Evolutionary conservation across 2,113 vertebrate genomes (phyloP).

Genomic region (Dicrurus megarhynchus): DNA sequence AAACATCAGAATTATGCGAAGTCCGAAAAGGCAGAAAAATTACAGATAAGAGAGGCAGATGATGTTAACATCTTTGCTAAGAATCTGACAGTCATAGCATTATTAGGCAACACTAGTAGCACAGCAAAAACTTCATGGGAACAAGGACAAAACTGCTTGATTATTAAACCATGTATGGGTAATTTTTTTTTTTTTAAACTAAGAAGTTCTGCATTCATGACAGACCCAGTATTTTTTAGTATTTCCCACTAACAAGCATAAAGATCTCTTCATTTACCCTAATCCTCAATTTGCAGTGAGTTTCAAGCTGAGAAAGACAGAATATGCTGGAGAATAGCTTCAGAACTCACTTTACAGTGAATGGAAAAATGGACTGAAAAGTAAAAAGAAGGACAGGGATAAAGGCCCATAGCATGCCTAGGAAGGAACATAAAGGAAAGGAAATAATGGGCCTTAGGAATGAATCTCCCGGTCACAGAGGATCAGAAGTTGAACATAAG

Average conservation of each 20-base stretch:
- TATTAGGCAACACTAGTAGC: neutral
- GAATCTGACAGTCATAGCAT: neutral
- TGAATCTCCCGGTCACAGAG: neutral
- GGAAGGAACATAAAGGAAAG: neutral
- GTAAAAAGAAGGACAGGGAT: neutral
- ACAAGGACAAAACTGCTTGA: neutral
- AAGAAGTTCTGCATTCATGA: neutral
- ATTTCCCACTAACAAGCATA: conserved; percentile 2
- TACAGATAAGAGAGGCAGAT: neutral
- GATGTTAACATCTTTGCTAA: neutral
- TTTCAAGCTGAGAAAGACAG: conserved; percentile 23
- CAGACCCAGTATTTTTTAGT: neutral
- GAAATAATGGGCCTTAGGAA: conserved; percentile 32
- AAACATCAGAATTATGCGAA: neutral
- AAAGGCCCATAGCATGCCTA: neutral
- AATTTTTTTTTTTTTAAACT: neutral
- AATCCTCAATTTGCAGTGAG: neutral
- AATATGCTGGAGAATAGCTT: conserved; percentile 7
- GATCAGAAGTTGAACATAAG: conserved; percentile 21
- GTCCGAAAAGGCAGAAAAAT: neutral
- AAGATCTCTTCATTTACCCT: conserved; percentile 3
- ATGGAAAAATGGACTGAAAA: conserved; percentile 15
- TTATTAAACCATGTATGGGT: neutral
- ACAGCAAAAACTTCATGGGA: neutral
- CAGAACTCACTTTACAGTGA: conserved; percentile 9